Evolutionary conservation across 2,888 invertebrate genomes (phyloP).

Genomic region (Drosophila neonasuta): DNA sequence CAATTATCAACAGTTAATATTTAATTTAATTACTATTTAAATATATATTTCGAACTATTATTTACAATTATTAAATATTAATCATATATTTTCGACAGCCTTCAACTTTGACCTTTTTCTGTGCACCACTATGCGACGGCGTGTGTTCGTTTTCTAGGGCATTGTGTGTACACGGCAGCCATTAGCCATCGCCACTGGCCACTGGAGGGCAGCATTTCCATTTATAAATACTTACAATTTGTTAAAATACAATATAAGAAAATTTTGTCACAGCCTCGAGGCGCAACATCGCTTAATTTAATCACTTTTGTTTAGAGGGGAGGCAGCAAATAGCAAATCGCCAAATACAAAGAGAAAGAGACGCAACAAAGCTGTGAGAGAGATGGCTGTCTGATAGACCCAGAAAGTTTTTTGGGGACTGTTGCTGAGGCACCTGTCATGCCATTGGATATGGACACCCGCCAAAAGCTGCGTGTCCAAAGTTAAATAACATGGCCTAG

Average conservation of each 20-base stretch:
- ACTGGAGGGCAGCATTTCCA: conserved; percentile 47
- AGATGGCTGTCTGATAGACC: conserved; percentile 4
- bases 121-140: not conserved
- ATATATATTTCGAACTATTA: no score
- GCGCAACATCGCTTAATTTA: conserved; percentile 57
- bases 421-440: conserved; percentile 36
- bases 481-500: conserved; percentile 67
- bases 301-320: conserved; percentile 60
- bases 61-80: no score
- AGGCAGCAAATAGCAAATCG: conserved; percentile 34
- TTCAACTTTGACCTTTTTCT: not conserved
- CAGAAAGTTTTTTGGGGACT: conserved; percentile 36
- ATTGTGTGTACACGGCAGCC: conserved; percentile 8
- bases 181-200: conserved; percentile 15
- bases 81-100: not conserved
- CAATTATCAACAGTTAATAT: not conserved
- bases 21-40: no score
- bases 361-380: not conserved
- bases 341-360: not conserved
- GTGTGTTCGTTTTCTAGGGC: conserved; percentile 12
- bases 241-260: conserved; percentile 49
- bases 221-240: conserved; percentile 64
- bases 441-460: conserved; percentile 56
- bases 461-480: conserved; percentile 65
- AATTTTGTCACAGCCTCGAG: conserved; percentile 38